Evolutionary conservation across 2,113 vertebrate genomes (phyloP), one percentile per base, ranked within the genome.

Genomic region (Accipiter cooperii): DNA sequence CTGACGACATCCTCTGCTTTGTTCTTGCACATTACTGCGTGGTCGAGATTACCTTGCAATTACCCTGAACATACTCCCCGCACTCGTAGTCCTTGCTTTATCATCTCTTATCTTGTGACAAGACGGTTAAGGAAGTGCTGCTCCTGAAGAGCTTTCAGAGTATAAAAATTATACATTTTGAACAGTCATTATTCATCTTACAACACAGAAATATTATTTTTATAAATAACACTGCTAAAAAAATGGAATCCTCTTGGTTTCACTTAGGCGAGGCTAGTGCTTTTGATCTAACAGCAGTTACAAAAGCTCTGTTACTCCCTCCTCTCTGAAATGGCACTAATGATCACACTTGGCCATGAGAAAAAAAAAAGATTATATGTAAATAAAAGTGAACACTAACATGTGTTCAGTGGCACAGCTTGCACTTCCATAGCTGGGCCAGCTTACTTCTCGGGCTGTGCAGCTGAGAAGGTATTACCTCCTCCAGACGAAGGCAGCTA

Each of bases 31-130:
- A 1, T 33, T 8, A 58, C 76, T 20, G 58, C 28, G 8, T 1
- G 26, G 40, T 36, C 0, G 0, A 17, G 47, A 84, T 68, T 33
- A 38, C 47, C 29, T 52, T 2, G 5, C 22, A 29, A 31, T 25
- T 52, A 21, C 40, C 25, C 77, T 22, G 18, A 76, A 15, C 5
- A 1, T 7, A 44, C 8, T 63, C 51, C 42, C 77, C 81, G 64
- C 52, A 31, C 54, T 77, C 0, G 0, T 5, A 34, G 42, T 46
- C 0, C 0, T 7, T 71, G 70, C 60, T 79, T 64, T 34, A 60
- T 40, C 24, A 1, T 21, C 73, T 78, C 86, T 46, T 70, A 33
- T 44, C 54, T 80, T 44, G 28, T 54, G 68, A 82, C n/a, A 93
- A 81, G 68, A 79, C 15, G 1, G 36, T 51, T 36, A 64, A 68